Percentiles rank a stretch among this genome's conserved stretches.
These are phyloP conservation scores for Trichogramma evanescens DNA, from an alignment of 2,888 invertebrate genomes.

Conservation along the genomic window DNA sequence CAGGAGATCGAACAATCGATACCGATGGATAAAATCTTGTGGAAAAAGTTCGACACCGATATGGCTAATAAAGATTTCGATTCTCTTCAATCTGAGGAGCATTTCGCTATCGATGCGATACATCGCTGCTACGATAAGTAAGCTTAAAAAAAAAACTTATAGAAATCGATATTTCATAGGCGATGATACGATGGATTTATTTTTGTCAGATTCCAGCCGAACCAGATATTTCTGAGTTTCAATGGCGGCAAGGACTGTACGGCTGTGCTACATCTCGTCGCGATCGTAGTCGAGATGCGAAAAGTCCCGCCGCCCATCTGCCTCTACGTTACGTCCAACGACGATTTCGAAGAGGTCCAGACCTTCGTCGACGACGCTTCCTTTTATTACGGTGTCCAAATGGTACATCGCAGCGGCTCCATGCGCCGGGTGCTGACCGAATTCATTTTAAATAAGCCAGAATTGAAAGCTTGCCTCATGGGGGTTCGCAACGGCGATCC, in stretches of 20 bases:
- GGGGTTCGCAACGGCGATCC: slow-evolving; percentile 88
- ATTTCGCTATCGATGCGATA: no score
- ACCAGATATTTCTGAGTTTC: slow-evolving; percentile 83
- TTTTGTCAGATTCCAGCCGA: slow-evolving; percentile 57
- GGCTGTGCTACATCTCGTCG: slow-evolving; percentile 69
- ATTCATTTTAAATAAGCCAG: slow-evolving; percentile 56
- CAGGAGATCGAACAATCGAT: slow-evolving; percentile 25
- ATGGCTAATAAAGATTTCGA: no score
- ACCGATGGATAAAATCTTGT: neutral
- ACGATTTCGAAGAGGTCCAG: slow-evolving; percentile 77
- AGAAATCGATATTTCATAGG: neutral
- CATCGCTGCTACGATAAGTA: no score
- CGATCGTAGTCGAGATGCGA: slow-evolving; percentile 48
- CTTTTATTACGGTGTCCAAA: slow-evolving; percentile 64
- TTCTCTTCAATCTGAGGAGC: no score
- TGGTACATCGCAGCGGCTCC: slow-evolving; percentile 61
- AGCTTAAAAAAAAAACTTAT: no score
- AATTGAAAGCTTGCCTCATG: slow-evolving; percentile 81
- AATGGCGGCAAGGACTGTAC: slow-evolving; percentile 99
- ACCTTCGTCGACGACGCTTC: slow-evolving; percentile 70
- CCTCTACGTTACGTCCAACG: slow-evolving; percentile 74
- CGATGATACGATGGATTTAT: neutral
- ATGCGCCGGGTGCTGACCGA: slow-evolving; percentile 66
- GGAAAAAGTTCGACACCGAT: no score
- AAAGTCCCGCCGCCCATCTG: slow-evolving; percentile 55